Conservation (phyloP, 2,888 invertebrate genomes). For the Bruchidius siliquastri region DNA sequence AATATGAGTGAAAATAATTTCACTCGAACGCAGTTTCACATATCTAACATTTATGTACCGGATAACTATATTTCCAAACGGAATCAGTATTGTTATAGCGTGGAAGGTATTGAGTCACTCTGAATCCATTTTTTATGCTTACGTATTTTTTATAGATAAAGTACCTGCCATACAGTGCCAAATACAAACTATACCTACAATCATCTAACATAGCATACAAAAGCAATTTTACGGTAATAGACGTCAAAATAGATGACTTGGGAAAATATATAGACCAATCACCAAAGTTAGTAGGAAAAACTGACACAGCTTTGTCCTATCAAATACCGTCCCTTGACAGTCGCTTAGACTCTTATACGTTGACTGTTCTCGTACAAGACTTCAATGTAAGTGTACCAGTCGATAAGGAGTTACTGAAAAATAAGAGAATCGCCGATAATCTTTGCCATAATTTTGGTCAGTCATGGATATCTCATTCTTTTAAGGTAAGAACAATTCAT, state of each 20-base stretch:
- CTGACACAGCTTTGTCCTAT: conserved; percentile 30
- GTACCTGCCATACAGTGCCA: conserved; percentile 35
- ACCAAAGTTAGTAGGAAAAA: conserved; percentile 31
- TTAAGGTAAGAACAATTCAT: conserved; percentile 27
- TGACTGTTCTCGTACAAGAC: conserved; percentile 39
- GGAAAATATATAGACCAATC: conserved; percentile 37
- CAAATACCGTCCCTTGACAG: conserved; percentile 33
- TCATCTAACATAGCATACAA: conserved; percentile 34
- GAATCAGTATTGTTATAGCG: no score
- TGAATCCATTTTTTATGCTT: no score
- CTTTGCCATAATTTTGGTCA: conserved; percentile 38
- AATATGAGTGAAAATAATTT: no score
- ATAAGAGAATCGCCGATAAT: conserved; percentile 29
- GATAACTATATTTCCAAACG: no score
- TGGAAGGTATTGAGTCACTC: no score
- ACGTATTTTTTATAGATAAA: conserved; percentile 37
- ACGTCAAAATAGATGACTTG: conserved; percentile 33
- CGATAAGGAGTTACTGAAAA: conserved; percentile 21
- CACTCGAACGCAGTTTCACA: no score
- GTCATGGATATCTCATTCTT: conserved; percentile 37
- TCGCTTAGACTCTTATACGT: conserved; percentile 31
- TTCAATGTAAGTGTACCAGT: conserved; percentile 26
- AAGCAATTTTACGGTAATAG: conserved; percentile 26
- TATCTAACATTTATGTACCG: no score
- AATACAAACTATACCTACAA: conserved; percentile 35